Evolutionary conservation across 2,888 invertebrate genomes (phyloP).

Genomic region (Biston stratarius): DNA sequence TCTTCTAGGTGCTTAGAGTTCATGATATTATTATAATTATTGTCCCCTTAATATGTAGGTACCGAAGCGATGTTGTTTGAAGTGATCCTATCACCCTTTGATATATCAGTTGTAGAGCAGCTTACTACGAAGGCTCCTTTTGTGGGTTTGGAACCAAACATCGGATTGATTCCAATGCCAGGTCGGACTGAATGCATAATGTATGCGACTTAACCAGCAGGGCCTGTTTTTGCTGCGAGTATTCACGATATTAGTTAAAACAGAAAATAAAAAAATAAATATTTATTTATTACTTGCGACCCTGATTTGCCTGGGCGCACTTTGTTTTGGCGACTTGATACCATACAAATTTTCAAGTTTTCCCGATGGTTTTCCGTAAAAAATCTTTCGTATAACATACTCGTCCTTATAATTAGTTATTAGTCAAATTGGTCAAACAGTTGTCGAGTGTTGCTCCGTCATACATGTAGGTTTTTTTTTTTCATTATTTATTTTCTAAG

Average conservation of each 20-base stretch:
- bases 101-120: slow-evolving; percentile 27
- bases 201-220: slow-evolving; percentile 43
- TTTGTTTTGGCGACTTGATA: not conserved
- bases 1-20: no score
- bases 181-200: slow-evolving; percentile 49
- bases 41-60: not conserved
- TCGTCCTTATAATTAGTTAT: no score
- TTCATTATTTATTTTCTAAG: no score
- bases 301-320: not conserved
- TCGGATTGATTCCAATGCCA: slow-evolving; percentile 44
- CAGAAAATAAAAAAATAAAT: not conserved
- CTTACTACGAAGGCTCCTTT: slow-evolving; percentile 40
- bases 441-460: no score
- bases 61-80: not conserved
- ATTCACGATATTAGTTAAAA: not conserved
- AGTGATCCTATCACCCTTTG: not conserved
- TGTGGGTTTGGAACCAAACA: slow-evolving; percentile 36
- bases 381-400: no score
- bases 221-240: slow-evolving; percentile 24
- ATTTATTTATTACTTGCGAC: not conserved
- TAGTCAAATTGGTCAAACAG: no score
- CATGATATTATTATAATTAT: no score
- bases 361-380: no score
- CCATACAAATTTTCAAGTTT: no score
- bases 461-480: no score